phyloP scores from a whole-genome alignment of 2,797 vertebrate genomes.

The Pachyuromys duprasi region DNA sequence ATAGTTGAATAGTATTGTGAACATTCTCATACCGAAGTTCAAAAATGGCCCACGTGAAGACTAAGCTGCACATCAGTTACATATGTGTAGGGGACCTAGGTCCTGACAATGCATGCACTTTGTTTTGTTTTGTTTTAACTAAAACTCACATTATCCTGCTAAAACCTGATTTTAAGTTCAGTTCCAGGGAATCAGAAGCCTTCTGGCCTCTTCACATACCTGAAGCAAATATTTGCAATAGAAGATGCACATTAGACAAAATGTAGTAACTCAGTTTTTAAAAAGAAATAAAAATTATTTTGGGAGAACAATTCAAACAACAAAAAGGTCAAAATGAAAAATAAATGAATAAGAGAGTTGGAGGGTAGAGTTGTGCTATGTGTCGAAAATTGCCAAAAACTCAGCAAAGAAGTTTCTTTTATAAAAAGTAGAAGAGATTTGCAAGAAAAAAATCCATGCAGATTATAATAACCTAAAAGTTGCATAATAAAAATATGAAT shows the following conservation, averaged over 20 bases:
- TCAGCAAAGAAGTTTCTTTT: background rate
- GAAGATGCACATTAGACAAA: background rate
- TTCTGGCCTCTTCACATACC: background rate
- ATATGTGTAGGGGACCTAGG: too few species aligned
- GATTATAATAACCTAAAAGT: background rate
- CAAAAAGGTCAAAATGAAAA: background rate
- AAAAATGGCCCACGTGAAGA: too few species aligned
- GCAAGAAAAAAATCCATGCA: too few species aligned
- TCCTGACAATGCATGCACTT: too few species aligned
- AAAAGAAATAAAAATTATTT: background rate
- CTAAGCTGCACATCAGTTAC: too few species aligned
- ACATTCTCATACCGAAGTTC: background rate
- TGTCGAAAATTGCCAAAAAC: background rate
- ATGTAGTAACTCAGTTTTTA: background rate
- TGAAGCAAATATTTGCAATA: background rate
- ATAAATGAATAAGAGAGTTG: background rate
- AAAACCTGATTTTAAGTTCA: background rate
- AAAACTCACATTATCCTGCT: background rate
- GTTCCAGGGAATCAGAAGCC: background rate
- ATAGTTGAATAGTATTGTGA: background rate
- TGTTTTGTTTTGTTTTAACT: too few species aligned
- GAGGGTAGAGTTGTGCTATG: background rate
- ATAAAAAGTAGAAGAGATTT: too few species aligned
- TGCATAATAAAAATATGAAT: background rate
- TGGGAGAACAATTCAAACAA: background rate